Evolutionary conservation across 1,140 invertebrate species (phyloP), one percentile per base, ranked within the genome.

Genomic region (Samia ricini): DNA sequence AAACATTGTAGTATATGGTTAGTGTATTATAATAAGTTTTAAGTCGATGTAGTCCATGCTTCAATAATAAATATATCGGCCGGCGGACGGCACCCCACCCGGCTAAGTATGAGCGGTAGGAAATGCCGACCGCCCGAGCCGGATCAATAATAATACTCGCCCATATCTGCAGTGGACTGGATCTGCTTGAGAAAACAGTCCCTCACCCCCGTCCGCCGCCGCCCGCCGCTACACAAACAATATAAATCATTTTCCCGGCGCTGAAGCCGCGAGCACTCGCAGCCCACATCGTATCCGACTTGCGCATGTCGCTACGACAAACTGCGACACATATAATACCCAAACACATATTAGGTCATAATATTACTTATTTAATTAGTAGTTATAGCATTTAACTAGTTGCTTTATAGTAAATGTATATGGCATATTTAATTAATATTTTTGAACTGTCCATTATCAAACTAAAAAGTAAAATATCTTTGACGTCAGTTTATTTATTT

Each of bases 81-180:
- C 74, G 81, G 23, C 56, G 55, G 60, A 23, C 70, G 71, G 76
- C 66, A 52, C 71, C 79, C 76, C 77, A 69, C 70, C 77, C 76
- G 66, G 71, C 71, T 76, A 79, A 81, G 83, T 88, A 85, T 88
- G 85, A 86, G 79, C 80, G 79, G 85, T 86, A 88, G 81, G 82
- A 84, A 86, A 83, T 83, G 78, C 81, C 81, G 74, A 73, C 81
- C 79, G 76, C 83, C 82, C 77, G 68, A 77, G 77, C 76, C 74
- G 87, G 87, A 89, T 89, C 87, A 82, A 89, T 89, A 88, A 89
- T 89, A 89, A 89, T 87, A 89, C 85, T 89, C 85, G 85, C 69
- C 85, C 84, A 89, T 89, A 87, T 89, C 85, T 88, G 85, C 83
- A 87, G 84, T 88, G 87, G 85, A 88, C 85, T 81, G 83, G 83